Percentiles rank a stretch among this genome's conserved stretches.
phyloP scores from a whole-genome alignment of 2,888 invertebrate genomes.

The Caenorhabditis virilis region DNA sequence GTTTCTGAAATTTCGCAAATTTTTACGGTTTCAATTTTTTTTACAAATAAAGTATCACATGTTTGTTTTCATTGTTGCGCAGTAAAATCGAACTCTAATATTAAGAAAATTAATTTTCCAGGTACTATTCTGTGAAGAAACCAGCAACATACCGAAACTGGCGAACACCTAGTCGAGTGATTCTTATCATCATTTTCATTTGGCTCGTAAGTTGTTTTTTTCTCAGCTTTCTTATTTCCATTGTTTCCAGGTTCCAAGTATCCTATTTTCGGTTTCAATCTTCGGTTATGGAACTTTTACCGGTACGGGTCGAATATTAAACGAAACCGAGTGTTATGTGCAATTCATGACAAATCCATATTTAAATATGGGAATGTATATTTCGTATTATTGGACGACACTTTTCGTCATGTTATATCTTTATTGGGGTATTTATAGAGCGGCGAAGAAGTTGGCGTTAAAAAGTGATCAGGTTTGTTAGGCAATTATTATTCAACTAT shows the following conservation, averaged over 20 bases:
- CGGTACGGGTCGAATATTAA: conserved; percentile 72
- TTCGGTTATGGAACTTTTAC: conserved; percentile 99
- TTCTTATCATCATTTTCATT: conserved; percentile 63
- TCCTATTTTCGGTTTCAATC: conserved; percentile 94
- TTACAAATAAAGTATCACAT: too few species aligned
- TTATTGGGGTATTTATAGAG: conserved; percentile 77
- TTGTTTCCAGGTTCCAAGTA: conserved; percentile 77
- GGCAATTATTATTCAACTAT: not conserved
- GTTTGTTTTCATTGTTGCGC: too few species aligned
- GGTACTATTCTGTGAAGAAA: conserved; percentile 95
- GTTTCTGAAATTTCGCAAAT: too few species aligned
- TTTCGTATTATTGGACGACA: conserved; percentile 90
- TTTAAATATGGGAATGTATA: conserved; percentile 81
- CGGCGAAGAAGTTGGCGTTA: conserved; percentile 64
- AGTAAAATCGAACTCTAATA: too few species aligned
- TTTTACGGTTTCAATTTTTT: too few species aligned
- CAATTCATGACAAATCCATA: conserved; percentile 93
- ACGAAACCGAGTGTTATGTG: conserved; percentile 65
- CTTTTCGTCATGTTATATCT: conserved; percentile 90
- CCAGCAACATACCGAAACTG: conserved; percentile 95
- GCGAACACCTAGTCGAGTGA: conserved; percentile 71
- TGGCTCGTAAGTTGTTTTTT: conserved; percentile 55
- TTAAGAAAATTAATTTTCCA: too few species aligned
- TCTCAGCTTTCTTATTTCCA: not conserved
- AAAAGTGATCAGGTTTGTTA: conserved; percentile 57